Evolutionary conservation across 2,113 vertebrate genomes (phyloP).

Genomic region (Pantherophis guttatus): DNA sequence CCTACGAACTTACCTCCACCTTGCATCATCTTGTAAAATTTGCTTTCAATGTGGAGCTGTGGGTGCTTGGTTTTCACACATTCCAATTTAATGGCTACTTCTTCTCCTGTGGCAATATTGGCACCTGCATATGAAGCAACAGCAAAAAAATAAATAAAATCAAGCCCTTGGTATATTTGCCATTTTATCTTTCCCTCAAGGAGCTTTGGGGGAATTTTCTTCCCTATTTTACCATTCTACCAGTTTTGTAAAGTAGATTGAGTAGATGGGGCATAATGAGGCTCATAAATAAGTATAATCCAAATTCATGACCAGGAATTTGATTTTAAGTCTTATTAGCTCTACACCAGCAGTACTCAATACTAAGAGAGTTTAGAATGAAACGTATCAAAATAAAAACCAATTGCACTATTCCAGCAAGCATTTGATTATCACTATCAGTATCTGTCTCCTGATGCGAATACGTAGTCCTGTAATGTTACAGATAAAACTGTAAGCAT

Average conservation of each 20-base stretch:
- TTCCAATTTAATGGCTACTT: slow-evolving; percentile 96
- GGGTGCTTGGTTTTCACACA: slow-evolving; percentile 98
- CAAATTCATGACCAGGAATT: neutral
- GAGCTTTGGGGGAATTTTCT: neutral
- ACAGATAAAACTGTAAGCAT: neutral
- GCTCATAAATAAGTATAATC: neutral
- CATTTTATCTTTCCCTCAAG: neutral
- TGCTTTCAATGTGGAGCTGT: slow-evolving; percentile 97
- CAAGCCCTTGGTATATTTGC: neutral
- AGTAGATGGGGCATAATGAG: neutral
- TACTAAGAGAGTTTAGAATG: neutral
- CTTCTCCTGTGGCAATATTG: slow-evolving; percentile 95
- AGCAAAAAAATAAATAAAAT: slow-evolving; percentile 2
- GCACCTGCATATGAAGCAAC: slow-evolving; percentile 76
- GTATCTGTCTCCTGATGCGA: slow-evolving; percentile 18
- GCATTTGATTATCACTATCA: slow-evolving; percentile 6
- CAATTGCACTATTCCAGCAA: slow-evolving; percentile 11
- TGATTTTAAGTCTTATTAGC: neutral
- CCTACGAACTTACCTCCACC: slow-evolving; percentile 83
- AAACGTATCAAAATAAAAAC: slow-evolving; percentile 3
- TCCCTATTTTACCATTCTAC: neutral
- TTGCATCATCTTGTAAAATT: slow-evolving; percentile 99
- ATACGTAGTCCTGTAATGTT: neutral
- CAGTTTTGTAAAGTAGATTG: neutral
- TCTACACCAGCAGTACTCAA: neutral